phyloP scores from a whole-genome alignment of 2,888 invertebrate genomes.

The Hirudinaria manillensis region DNA sequence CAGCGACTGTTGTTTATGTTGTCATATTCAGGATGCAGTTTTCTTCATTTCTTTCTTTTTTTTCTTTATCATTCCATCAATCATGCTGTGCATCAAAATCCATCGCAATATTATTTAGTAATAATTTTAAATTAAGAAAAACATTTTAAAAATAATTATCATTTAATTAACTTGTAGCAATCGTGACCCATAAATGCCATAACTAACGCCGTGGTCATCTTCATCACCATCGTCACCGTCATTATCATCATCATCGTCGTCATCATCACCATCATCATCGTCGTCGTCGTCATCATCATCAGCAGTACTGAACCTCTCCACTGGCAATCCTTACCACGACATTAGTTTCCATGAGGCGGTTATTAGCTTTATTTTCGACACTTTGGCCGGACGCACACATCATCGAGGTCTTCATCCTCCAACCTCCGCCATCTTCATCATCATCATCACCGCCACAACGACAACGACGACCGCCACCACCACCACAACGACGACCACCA shows the following conservation, averaged over 20 bases:
- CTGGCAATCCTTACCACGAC: too few species aligned
- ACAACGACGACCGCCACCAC: not conserved
- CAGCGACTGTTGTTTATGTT: not conserved
- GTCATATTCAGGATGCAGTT: not conserved
- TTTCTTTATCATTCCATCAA: not conserved
- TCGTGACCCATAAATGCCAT: not conserved
- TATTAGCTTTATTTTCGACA: too few species aligned
- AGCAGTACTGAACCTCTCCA: too few species aligned
- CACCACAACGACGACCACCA: not conserved
- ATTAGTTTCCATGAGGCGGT: too few species aligned
- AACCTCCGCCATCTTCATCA: not conserved
- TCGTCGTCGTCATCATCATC: not conserved
- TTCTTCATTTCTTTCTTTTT: not conserved
- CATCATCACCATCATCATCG: constrained; percentile 11
- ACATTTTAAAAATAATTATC: too few species aligned
- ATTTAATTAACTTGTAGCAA: too few species aligned
- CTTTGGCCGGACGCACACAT: not conserved
- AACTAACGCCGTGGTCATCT: not conserved
- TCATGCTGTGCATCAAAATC: not conserved
- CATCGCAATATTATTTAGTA: too few species aligned
- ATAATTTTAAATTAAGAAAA: too few species aligned
- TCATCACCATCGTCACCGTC: not conserved
- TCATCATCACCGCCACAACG: not conserved
- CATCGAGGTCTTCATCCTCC: not conserved
- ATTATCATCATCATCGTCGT: constrained; percentile 8